Conservation (phyloP, 2,797 vertebrate species). For the Microtus californicus region DNA sequence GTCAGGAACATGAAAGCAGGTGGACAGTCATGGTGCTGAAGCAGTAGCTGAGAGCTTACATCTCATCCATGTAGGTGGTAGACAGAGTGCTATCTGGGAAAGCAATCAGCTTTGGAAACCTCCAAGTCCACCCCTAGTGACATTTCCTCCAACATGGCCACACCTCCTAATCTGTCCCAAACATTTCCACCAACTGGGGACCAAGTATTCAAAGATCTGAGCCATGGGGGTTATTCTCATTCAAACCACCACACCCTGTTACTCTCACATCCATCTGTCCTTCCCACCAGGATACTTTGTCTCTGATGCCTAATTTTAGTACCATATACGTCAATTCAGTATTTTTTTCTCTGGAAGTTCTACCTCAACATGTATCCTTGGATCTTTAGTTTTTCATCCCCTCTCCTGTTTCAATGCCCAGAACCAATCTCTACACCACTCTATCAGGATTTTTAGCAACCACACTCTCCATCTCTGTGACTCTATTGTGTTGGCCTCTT, state of each 20-base stretch:
- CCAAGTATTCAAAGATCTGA: too few relatives aligned
- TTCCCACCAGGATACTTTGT: too few relatives aligned
- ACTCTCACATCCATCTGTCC: too few relatives aligned
- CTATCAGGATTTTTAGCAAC: not conserved
- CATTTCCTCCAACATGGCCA: not conserved
- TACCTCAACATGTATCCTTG: not conserved
- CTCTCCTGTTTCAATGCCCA: too few relatives aligned
- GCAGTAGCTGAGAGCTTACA: not conserved
- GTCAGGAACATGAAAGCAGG: not conserved
- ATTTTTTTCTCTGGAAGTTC: not conserved
- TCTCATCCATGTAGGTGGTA: not conserved
- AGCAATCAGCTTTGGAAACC: not conserved
- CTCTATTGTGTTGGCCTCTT: not conserved
- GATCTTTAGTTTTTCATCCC: too few relatives aligned
- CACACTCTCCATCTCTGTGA: not conserved
- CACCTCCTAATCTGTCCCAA: not conserved
- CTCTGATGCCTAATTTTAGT: not conserved
- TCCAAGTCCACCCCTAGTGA: not conserved
- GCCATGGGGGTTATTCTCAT: too few relatives aligned
- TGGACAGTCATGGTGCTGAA: not conserved
- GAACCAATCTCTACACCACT: not conserved
- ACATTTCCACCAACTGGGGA: not conserved
- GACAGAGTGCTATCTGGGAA: not conserved
- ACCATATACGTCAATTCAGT: not conserved
- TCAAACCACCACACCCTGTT: too few relatives aligned